These are phyloP conservation scores for Dromius quadrimaculatus DNA, from an alignment of 2,888 invertebrate species.

Conservation along the genomic window DNA sequence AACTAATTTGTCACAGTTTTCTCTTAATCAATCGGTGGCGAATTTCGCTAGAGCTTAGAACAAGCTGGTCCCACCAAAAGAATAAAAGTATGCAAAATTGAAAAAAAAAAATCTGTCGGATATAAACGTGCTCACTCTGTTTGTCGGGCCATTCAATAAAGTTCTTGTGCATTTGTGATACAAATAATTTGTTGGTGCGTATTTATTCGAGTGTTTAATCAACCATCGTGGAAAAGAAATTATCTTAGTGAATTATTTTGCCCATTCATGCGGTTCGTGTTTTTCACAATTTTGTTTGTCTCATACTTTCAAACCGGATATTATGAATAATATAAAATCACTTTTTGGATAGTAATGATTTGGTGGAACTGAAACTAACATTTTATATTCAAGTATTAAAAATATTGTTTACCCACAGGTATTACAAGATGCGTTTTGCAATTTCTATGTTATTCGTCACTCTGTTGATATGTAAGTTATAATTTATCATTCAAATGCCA, in stretches of 20 bases:
- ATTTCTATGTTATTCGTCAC: not conserved
- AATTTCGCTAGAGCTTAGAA: slow-evolving; percentile 19
- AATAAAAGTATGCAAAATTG: slow-evolving; percentile 3
- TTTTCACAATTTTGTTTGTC: slow-evolving; percentile 2
- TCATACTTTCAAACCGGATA: slow-evolving; percentile 1
- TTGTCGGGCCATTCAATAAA: slow-evolving; percentile 7
- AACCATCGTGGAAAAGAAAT: slow-evolving; percentile 1
- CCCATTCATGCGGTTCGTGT: not conserved
- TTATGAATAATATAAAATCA: not conserved
- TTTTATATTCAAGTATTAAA: not conserved
- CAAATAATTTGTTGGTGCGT: slow-evolving; percentile 18
- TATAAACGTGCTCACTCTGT: slow-evolving; percentile 4
- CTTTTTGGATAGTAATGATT: not conserved
- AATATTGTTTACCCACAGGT: not conserved
- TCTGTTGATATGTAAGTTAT: not conserved
- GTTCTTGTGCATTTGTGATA: slow-evolving; percentile 8
- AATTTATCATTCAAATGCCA: no score
- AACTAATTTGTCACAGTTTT: slow-evolving; percentile 39
- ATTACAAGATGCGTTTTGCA: slow-evolving; percentile 4
- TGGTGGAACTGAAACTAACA: not conserved
- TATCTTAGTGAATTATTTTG: slow-evolving; percentile 9
- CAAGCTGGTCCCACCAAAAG: slow-evolving; percentile 36
- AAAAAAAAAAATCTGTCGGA: slow-evolving; percentile 15
- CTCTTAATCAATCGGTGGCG: slow-evolving; percentile 11
- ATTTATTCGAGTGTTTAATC: slow-evolving; percentile 1